Percentiles rank a stretch among this genome's conserved stretches.
Evolutionary conservation across 2,113 vertebrate genomes (phyloP).

Genomic region (Myrmecophaga tridactyla): DNA sequence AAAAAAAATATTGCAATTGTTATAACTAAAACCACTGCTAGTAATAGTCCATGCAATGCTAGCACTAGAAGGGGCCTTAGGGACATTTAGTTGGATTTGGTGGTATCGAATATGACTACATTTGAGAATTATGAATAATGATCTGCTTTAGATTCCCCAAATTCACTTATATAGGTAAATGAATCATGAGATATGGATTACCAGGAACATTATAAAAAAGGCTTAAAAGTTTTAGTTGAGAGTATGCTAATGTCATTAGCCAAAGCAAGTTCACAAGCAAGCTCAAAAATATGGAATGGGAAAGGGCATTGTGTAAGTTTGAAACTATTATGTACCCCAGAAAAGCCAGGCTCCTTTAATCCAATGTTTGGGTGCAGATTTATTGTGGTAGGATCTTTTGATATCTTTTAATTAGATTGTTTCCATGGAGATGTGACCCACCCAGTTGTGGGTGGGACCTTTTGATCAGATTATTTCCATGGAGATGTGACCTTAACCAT

Average conservation of each 20-base stretch:
- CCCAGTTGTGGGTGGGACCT: too few species aligned
- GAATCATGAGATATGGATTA: background rate
- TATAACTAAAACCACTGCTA: background rate
- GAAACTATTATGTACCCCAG: too few species aligned
- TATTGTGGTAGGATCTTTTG: too few species aligned
- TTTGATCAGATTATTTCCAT: too few species aligned
- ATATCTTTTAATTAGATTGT: too few species aligned
- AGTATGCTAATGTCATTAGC: background rate
- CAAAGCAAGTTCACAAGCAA: background rate
- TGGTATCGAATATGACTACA: background rate
- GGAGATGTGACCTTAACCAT: too few species aligned
- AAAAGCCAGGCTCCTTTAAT: too few species aligned
- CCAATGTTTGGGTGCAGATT: too few species aligned
- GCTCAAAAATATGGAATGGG: background rate
- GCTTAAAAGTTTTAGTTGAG: background rate
- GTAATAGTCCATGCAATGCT: background rate
- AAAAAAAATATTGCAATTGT: background rate
- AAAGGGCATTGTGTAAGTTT: too few species aligned
- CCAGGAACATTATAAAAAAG: background rate
- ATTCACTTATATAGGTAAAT: background rate
- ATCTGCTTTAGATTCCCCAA: background rate
- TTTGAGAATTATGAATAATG: background rate
- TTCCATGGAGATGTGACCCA: too few species aligned
- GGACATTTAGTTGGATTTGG: background rate
- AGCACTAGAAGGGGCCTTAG: background rate